Conservation (phyloP, 2,888 invertebrate genomes). For the Frankliniella fusca region DNA sequence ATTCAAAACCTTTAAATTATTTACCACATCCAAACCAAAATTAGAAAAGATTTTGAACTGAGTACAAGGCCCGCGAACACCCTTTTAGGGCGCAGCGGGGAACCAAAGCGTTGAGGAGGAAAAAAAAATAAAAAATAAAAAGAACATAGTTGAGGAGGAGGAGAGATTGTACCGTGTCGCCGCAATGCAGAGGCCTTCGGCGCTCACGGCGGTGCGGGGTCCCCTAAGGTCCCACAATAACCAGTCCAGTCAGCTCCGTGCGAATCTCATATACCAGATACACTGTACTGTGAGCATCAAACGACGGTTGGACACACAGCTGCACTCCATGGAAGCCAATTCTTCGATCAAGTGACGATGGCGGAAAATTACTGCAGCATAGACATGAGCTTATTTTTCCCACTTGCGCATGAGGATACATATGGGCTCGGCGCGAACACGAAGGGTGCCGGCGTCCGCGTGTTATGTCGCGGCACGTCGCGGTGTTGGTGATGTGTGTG, state of each 20-base stretch:
- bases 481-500: neutral
- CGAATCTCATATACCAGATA: neutral
- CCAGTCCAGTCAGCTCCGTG: neutral
- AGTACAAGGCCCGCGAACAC: too few relatives aligned
- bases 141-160: neutral
- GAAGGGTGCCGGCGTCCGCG: neutral
- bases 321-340: neutral
- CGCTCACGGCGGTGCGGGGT: neutral
- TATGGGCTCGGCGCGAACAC: neutral
- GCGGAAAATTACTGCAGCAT: neutral
- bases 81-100: too few relatives aligned
- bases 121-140: too few relatives aligned
- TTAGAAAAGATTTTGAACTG: neutral
- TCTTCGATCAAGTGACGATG: neutral
- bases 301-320: neutral
- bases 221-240: neutral
- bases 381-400: neutral
- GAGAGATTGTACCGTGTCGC: neutral
- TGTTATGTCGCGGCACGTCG: neutral
- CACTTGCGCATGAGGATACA: neutral
- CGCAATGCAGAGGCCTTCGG: neutral
- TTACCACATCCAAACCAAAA: neutral
- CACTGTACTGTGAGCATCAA: neutral
- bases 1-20: neutral
- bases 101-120: neutral